phyloP scores from a whole-genome alignment of 2,888 invertebrate species.

The Eupithecia dodoneata region DNA sequence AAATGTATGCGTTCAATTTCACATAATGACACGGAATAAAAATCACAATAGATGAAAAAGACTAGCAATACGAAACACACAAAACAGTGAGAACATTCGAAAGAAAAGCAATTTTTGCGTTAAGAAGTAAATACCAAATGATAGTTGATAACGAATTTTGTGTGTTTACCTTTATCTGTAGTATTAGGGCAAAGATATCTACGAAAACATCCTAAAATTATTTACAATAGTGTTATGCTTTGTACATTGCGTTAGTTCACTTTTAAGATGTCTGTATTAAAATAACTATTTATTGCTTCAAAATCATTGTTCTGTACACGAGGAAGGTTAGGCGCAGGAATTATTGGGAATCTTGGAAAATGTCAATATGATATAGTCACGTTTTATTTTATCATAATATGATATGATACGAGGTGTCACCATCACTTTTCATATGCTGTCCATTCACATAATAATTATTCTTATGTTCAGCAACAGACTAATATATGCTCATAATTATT shows the following conservation, averaged over 20 bases:
- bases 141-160: not conserved
- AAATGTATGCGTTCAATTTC: not conserved
- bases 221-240: slow-evolving; percentile 2
- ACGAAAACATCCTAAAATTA: slow-evolving; percentile 6
- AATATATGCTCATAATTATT: too few relatives aligned
- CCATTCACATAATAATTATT: too few relatives aligned
- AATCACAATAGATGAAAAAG: not conserved
- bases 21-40: not conserved
- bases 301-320: not conserved
- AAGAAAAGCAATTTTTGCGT: not conserved
- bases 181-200: slow-evolving; percentile 10
- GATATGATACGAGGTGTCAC: too few relatives aligned
- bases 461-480: too few relatives aligned
- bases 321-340: not conserved
- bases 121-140: not conserved
- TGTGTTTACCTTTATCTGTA: slow-evolving; percentile 27
- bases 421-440: too few relatives aligned
- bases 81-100: not conserved
- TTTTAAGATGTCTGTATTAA: not conserved
- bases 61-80: slow-evolving; percentile 5
- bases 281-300: not conserved
- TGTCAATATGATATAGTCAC: too few relatives aligned
- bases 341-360: slow-evolving; percentile 19
- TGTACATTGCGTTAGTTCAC: slow-evolving; percentile 19
- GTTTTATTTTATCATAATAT: too few relatives aligned